phyloP scores from a whole-genome alignment of 2,113 vertebrate genomes.

The Taxidea taxus region DNA sequence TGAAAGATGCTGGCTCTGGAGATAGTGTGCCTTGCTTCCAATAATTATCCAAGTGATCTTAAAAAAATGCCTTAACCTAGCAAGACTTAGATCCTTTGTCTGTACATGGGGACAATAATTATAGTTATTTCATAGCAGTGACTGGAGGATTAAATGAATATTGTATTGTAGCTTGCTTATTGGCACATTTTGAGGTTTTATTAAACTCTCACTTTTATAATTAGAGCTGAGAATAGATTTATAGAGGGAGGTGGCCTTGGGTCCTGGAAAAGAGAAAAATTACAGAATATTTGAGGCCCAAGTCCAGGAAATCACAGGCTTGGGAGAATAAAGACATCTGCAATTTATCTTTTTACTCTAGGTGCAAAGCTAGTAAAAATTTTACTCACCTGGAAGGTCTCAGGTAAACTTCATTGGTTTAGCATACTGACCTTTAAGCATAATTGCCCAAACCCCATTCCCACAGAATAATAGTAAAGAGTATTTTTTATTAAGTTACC shows the following conservation, averaged over 20 bases:
- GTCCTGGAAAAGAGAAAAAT: constrained; percentile 17
- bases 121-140: background rate
- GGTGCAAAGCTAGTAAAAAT: background rate
- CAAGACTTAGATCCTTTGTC: background rate
- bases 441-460: background rate
- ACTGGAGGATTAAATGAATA: background rate
- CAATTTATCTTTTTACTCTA: constrained; percentile 36
- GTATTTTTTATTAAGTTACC: background rate
- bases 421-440: background rate
- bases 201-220: constrained; percentile 14
- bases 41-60: background rate
- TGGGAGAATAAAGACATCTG: background rate
- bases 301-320: background rate
- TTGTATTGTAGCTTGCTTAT: background rate
- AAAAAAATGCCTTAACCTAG: background rate
- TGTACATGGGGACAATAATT: background rate
- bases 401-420: background rate
- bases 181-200: background rate
- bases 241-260: background rate
- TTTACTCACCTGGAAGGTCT: background rate
- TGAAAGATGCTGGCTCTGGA: background rate
- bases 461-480: background rate
- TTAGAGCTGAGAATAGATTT: background rate
- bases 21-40: background rate
- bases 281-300: background rate